Conservation (phyloP, 1,140 invertebrate genomes). For the Drosophila subobscura region DNA sequence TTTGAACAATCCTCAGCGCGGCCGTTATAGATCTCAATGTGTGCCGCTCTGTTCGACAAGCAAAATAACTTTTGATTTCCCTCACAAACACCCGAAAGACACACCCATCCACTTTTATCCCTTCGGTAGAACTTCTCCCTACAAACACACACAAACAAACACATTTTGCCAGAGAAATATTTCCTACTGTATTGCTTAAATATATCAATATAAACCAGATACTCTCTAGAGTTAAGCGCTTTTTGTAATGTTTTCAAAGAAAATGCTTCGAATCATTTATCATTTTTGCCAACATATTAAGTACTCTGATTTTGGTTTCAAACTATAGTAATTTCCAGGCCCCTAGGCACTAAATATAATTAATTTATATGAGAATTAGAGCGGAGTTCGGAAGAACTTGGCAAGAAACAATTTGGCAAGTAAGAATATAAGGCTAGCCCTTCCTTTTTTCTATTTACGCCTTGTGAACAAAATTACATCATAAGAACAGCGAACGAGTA, state of each 20-base stretch:
- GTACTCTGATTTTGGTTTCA: conserved; percentile 26
- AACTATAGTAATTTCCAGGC: conserved; percentile 13
- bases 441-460: no score
- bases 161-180: conserved; percentile 23
- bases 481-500: no score
- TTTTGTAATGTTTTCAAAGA: conserved; percentile 71
- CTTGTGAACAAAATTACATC: no score
- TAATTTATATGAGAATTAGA: background rate
- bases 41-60: conserved; percentile 50
- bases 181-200: conserved; percentile 30
- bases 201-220: conserved; percentile 32
- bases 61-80: conserved; percentile 26
- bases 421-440: no score
- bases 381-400: no score
- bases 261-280: conserved; percentile 56
- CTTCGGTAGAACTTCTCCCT: conserved; percentile 40
- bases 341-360: background rate
- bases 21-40: conserved; percentile 29
- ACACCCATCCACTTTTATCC: conserved; percentile 28
- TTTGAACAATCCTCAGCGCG: conserved; percentile 12
- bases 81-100: conserved; percentile 26
- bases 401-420: no score
- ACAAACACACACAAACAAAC: conserved; percentile 24
- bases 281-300: conserved; percentile 50
- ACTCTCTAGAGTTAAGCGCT: conserved; percentile 63